Evolutionary conservation across 2,888 invertebrate genomes (phyloP).

Genomic region (Brachynemurus nebulosus): DNA sequence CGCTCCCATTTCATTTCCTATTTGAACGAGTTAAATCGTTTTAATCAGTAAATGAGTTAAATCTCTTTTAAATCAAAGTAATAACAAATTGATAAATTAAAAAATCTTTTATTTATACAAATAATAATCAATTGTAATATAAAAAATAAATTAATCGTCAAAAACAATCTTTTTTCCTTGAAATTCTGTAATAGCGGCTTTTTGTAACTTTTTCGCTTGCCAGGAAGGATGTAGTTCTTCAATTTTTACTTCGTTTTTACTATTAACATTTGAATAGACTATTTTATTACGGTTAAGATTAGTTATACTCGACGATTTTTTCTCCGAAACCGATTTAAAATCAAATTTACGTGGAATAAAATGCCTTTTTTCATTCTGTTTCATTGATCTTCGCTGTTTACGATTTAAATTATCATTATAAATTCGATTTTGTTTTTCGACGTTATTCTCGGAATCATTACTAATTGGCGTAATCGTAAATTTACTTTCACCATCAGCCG

Average conservation of each 20-base stretch:
- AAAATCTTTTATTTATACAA: too few relatives aligned
- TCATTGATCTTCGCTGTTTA: not conserved
- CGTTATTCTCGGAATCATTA: not conserved
- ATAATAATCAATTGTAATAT: too few relatives aligned
- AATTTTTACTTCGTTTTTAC: not conserved
- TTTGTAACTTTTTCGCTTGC: constrained; percentile 3
- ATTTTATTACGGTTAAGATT: not conserved
- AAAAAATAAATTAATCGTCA: too few relatives aligned
- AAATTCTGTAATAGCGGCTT: not conserved
- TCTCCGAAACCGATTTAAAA: not conserved
- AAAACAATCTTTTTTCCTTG: constrained; percentile 7
- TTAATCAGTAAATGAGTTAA: too few relatives aligned
- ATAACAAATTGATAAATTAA: too few relatives aligned
- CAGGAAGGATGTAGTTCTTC: constrained; percentile 6
- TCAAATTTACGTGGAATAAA: not conserved
- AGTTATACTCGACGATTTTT: not conserved
- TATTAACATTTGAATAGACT: not conserved
- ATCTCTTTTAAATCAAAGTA: too few relatives aligned
- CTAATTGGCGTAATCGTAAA: not conserved
- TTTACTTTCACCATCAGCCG: not conserved
- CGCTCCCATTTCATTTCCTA: too few relatives aligned
- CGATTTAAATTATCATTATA: constrained; percentile 6
- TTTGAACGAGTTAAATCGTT: too few relatives aligned
- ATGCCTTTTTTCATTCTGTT: not conserved
- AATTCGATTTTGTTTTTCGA: not conserved